Base-by-base conservation (phyloP, 2,888 invertebrate genomes). In the Branchipolynoe longqiensis region DNA sequence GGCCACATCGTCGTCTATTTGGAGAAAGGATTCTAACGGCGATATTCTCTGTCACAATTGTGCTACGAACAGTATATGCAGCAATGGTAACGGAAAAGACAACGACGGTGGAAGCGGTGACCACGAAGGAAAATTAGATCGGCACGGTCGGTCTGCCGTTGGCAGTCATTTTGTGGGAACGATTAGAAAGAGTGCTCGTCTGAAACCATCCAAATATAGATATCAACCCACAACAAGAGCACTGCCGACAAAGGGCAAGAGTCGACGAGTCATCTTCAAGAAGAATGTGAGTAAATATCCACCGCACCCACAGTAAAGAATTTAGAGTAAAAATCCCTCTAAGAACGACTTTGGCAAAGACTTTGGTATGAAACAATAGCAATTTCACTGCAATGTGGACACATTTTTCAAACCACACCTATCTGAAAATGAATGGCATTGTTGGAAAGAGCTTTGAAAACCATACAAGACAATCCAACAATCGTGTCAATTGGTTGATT, bases 21-120 rank as follows among this genome's bases (percentile, higher is more conserved):
- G 97, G 97, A 96, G 96, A 36, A 96, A 95, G 87, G 95, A 96
- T 0, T 96, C 96, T 87, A 95, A 95, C 90, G 97, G 96, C 0
- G 96, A 96, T 92, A 95, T 97, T 88, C 83, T 92, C 31, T 97
- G 97, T 91, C 96, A 96, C 91, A 95, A 96, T 83, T 97, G 97
- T 58, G 56, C 58, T 1, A 48, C 59, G 31, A 78, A 78, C 31
- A 78, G 48, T 25, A 12, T 78, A 14, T 2, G 28, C 41, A 74
- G 41, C 74, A 74, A 74, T 40, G 78, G 78, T 18, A 82, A 58
- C 18, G 82, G 56, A 0, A 62, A 62, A 62, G 83, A 25, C n/a
- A 62, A 64, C 36, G 83, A 40, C 14, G 64, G 38, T 28, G 83
- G 83, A 18, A 62, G 36, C 18, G 83, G 62, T n/a, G 54, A 59